Conservation (phyloP, 1,140 invertebrate genomes). For the Scaptomyza pallida region DNA sequence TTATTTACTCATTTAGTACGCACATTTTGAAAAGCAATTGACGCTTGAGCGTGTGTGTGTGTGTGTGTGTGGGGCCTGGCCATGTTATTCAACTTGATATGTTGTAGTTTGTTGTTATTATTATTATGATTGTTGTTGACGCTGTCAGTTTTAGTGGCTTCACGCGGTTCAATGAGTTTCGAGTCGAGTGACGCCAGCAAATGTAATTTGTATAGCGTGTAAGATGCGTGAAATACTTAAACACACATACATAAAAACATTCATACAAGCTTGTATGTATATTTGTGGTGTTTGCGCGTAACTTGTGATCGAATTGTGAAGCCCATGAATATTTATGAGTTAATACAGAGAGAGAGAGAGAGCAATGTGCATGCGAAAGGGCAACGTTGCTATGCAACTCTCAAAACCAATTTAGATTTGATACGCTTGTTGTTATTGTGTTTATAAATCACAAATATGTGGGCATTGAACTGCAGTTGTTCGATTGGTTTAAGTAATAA, state of each 20-base stretch:
- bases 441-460: background rate
- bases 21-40: slow-evolving; percentile 60
- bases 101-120: slow-evolving; percentile 7
- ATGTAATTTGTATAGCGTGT: slow-evolving; percentile 27
- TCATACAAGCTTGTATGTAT: background rate
- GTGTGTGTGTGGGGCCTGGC: slow-evolving; percentile 49
- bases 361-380: background rate
- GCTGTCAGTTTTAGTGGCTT: slow-evolving; percentile 64
- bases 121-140: slow-evolving; percentile 37
- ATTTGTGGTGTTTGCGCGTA: background rate
- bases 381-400: background rate
- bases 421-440: background rate
- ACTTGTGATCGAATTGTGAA: slow-evolving; percentile 13
- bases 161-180: slow-evolving; percentile 71
- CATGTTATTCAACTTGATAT: slow-evolving; percentile 48
- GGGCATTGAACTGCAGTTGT: too few species aligned
- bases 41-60: too few species aligned
- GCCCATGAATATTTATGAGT: slow-evolving; percentile 19
- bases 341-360: slow-evolving; percentile 1
- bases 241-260: background rate
- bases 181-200: slow-evolving; percentile 52
- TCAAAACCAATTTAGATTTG: background rate
- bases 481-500: too few species aligned
- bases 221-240: background rate
- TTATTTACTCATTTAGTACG: slow-evolving; percentile 56